Conservation (phyloP, 2,797 vertebrate genomes). For the Oreonectes daqikongensis region DNA sequence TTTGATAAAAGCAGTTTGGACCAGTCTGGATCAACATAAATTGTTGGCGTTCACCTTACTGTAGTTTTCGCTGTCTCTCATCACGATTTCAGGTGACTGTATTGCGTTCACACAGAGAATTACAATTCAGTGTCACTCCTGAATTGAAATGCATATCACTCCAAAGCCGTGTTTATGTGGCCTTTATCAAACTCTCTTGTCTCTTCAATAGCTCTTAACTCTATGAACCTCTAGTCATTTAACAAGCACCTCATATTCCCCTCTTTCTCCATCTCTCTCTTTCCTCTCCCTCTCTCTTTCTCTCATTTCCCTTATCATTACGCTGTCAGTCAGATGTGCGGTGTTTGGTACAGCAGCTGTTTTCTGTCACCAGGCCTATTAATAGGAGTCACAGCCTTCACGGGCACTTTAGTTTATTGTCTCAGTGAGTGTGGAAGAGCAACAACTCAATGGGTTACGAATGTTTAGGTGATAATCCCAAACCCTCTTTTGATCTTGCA, state of each 20-base stretch:
- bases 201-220: conserved; percentile 20
- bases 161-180: not conserved
- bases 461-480: conserved; percentile 26
- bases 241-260: conserved; percentile 35
- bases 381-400: conserved; percentile 71
- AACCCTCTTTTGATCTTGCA: conserved; percentile 11
- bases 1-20: conserved; percentile 12
- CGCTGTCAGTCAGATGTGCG: conserved; percentile 72
- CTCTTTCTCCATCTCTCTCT: conserved; percentile 40
- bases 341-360: conserved; percentile 77
- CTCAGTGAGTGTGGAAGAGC: conserved; percentile 54
- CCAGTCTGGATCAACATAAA: not conserved
- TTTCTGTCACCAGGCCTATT: conserved; percentile 76
- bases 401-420: conserved; percentile 68
- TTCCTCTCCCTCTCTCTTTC: conserved; percentile 35
- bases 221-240: conserved; percentile 28
- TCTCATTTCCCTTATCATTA: conserved; percentile 67
- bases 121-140: conserved; percentile 3
- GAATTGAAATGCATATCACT: conserved; percentile 10
- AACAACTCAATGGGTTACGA: conserved; percentile 15
- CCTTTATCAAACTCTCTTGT: conserved; percentile 28
- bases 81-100: not conserved
- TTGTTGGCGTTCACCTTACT: not conserved
- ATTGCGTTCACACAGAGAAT: not conserved
- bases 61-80: not conserved